Base-by-base conservation (phyloP, 64 coral and sea anemone genomes). In the Porites australiensis region DNA sequence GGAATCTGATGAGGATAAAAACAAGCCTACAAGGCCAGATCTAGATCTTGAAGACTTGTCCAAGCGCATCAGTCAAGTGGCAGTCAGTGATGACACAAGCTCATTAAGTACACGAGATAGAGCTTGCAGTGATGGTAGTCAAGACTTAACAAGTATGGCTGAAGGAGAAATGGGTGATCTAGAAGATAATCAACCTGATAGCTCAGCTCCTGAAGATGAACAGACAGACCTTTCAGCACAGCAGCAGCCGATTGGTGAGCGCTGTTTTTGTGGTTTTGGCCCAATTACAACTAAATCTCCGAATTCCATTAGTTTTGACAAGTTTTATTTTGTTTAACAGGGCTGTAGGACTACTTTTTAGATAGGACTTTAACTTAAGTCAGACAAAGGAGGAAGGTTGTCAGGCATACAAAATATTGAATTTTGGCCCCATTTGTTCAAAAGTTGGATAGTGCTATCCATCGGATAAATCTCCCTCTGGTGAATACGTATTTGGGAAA, bases 101-200 rank as follows among this genome's bases (percentile, higher is more conserved):
- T 82, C 95, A 13, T 82, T 94, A 48, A 98, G 95, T 71, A 72
- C 77, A 44, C 73, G 70, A 50, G 95, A 98, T 52, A 83, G 90
- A 62, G 79, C 70, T 13, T 68, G 77, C 77, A 98, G 95, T 73
- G 95, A 98, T 61, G 89, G 82, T 2, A 96, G 95, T 47, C 87
- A 68, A 48, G 93, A 96, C 49, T 52, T 81, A 3, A 83, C 80
- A 13, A 89, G 95, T 19, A 72, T 93, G 59, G 82, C 91, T 46
- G 91, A 93, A 37, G 91, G 91, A 69, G 91, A 93, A 45, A 19
- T 93, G 72, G 91, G 77, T 67, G 91, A 93, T 13, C 37, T 87
- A 73, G 92, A 94, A 58, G 92, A 94, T 70, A 94, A 94, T 11
- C 87, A 94, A 49, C 80, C 78, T 49, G 92, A 94, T 23, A 94